phyloP scores from a whole-genome alignment of 2,113 vertebrate genomes.

The Larimichthys crocea region DNA sequence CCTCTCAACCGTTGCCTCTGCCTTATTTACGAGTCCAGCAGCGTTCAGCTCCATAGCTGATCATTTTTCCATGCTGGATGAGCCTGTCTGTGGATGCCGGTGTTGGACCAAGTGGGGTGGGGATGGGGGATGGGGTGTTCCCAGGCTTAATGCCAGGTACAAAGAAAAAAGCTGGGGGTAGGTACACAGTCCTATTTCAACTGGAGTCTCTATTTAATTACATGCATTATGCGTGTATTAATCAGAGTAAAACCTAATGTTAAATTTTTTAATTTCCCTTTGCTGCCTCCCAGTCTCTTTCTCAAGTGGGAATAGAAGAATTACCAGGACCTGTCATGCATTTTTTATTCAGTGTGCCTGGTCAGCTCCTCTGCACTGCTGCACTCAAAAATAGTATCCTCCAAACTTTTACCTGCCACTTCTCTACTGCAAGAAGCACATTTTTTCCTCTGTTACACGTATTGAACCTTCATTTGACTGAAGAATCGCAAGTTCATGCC shows the following conservation, averaged over 20 bases:
- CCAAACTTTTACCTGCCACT: slow-evolving; percentile 25
- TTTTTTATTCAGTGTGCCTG: slow-evolving; percentile 44
- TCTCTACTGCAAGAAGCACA: slow-evolving; percentile 12
- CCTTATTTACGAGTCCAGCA: slow-evolving; percentile 80
- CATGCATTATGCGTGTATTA: slow-evolving; percentile 26
- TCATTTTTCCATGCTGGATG: slow-evolving; percentile 84
- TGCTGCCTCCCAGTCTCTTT: slow-evolving; percentile 21
- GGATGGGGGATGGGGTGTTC: slow-evolving; percentile 13
- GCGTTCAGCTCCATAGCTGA: slow-evolving; percentile 77
- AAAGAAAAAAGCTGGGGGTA: background rate
- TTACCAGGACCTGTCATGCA: slow-evolving; percentile 40
- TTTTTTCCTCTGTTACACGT: slow-evolving; percentile 17
- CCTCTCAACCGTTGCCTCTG: slow-evolving; percentile 77
- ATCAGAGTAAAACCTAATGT: slow-evolving; percentile 47
- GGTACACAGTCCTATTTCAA: background rate
- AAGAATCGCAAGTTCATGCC: background rate
- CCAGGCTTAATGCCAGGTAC: slow-evolving; percentile 21
- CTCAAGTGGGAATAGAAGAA: slow-evolving; percentile 49
- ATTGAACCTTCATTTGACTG: background rate
- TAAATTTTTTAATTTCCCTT: slow-evolving; percentile 23
- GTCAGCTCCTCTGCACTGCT: slow-evolving; percentile 8
- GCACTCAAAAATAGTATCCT: slow-evolving; percentile 26
- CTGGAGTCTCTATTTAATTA: slow-evolving; percentile 44
- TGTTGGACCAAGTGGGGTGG: background rate
- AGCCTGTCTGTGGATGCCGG: slow-evolving; percentile 52